These are phyloP conservation scores for Drosophila truncata DNA, from an alignment of 1,140 invertebrate genomes.

Conservation along the genomic window DNA sequence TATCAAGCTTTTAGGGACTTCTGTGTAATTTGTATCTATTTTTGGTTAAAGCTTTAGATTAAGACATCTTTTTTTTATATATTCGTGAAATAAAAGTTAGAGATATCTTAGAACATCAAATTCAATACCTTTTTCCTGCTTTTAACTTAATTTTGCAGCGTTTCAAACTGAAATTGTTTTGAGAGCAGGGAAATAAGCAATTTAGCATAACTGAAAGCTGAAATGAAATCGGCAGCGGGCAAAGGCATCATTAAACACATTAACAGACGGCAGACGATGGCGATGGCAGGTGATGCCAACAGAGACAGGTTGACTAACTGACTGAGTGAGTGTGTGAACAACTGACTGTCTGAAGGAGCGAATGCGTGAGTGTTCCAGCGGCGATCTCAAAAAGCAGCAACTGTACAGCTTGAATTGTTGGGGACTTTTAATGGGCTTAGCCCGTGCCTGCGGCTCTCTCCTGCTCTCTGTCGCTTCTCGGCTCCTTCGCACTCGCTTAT, in stretches of 20 bases:
- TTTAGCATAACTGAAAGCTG: conserved; percentile 74
- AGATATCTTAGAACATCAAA: background rate
- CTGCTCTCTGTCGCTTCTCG: conserved; percentile 16
- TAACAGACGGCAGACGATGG: conserved; percentile 59
- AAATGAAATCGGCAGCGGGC: conserved; percentile 53
- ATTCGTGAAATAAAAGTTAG: too few species aligned
- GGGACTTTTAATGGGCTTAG: conserved; percentile 73
- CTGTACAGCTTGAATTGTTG: conserved; percentile 63
- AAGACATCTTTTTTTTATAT: too few species aligned
- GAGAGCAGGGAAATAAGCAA: conserved; percentile 43
- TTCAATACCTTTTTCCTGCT: background rate
- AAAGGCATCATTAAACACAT: conserved; percentile 81
- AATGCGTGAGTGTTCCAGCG: conserved; percentile 3
- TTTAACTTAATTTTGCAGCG: background rate
- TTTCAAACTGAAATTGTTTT: background rate
- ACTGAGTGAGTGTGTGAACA: conserved; percentile 37
- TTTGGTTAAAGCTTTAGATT: too few species aligned
- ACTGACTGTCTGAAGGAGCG: conserved; percentile 17
- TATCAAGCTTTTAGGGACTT: too few species aligned
- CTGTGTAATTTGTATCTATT: too few species aligned
- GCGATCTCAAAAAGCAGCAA: conserved; percentile 37
- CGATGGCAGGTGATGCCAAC: conserved; percentile 77
- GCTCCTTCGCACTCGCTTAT: conserved; percentile 23
- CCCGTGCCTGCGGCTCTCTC: conserved; percentile 63
- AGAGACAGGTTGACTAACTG: conserved; percentile 68